Evolutionary conservation across 2,113 vertebrate species (phyloP).

Genomic region (Apeltes quadracus): DNA sequence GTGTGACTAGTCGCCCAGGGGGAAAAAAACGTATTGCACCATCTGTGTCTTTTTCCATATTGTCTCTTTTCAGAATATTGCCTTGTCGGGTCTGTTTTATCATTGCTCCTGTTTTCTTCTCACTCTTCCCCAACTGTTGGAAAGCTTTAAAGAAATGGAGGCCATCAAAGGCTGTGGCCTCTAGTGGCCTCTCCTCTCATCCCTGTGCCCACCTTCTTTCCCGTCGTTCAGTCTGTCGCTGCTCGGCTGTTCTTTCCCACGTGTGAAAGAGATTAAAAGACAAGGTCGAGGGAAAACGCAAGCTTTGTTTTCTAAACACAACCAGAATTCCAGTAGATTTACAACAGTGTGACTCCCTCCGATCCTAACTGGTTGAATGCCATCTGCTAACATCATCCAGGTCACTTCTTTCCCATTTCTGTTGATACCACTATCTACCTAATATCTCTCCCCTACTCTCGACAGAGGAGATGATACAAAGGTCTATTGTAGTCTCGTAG

Average conservation of each 20-base stretch:
- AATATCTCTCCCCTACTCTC: conserved; percentile 19
- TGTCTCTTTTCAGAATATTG: conserved; percentile 18
- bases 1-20: neutral
- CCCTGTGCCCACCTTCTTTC: conserved; percentile 33
- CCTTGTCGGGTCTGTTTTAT: conserved; percentile 22
- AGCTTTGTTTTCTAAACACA: conserved; percentile 72
- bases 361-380: conserved; percentile 64
- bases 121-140: conserved; percentile 27
- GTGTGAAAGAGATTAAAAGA: conserved; percentile 77
- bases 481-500: conserved; percentile 62
- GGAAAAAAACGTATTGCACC: conserved; percentile 4
- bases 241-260: conserved; percentile 63
- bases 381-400: conserved; percentile 41
- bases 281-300: conserved; percentile 67
- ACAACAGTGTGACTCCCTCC: conserved; percentile 53
- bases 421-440: neutral
- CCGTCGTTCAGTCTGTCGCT: conserved; percentile 40
- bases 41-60: neutral
- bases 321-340: conserved; percentile 71
- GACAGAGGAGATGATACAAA: conserved; percentile 61
- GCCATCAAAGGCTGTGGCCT: conserved; percentile 66
- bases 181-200: conserved; percentile 50
- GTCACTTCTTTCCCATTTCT: conserved; percentile 1
- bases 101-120: conserved; percentile 36
- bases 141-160: conserved; percentile 54